These are phyloP conservation scores for Synanthedon andrenaeformis DNA, from an alignment of 2,888 invertebrate species.

Conservation along the genomic window DNA sequence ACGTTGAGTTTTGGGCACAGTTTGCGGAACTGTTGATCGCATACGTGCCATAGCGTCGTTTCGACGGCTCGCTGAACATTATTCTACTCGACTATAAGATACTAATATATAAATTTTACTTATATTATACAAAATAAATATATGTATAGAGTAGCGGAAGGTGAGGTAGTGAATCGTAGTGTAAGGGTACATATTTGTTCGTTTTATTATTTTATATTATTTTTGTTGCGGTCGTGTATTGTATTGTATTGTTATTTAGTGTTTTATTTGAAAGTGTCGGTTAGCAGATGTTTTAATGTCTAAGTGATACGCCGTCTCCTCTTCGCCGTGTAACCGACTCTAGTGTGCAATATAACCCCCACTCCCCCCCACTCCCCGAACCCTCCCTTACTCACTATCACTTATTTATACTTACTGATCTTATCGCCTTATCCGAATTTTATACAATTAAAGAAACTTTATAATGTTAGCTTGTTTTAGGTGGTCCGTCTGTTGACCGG, in stretches of 20 bases:
- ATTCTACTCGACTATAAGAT: conserved; percentile 40
- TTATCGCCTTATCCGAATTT: conserved; percentile 47
- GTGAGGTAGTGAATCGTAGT: background rate
- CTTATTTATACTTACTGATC: conserved; percentile 24
- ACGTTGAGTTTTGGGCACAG: too few species aligned
- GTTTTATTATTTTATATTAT: conserved; percentile 21
- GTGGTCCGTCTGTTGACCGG: conserved; percentile 8
- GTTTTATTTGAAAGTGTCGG: conserved; percentile 37
- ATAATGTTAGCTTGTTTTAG: conserved; percentile 23
- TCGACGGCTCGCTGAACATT: background rate
- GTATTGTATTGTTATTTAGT: conserved; percentile 67
- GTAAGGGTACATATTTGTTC: conserved; percentile 27
- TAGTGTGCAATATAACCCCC: too few species aligned
- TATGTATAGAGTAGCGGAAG: conserved; percentile 1
- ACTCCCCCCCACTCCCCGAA: too few species aligned
- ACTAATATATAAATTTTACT: conserved; percentile 21
- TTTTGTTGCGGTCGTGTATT: conserved; percentile 58
- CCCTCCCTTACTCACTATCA: background rate
- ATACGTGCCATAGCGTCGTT: background rate
- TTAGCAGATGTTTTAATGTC: background rate
- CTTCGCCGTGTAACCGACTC: background rate
- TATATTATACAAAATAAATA: conserved; percentile 2
- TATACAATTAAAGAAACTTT: conserved; percentile 28
- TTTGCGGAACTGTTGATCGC: too few species aligned
- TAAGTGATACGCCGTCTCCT: background rate